Evolutionary conservation across 2,797 vertebrate species (phyloP), one percentile per base, ranked within the genome.

Genomic region (Linurgus olivaceus): DNA sequence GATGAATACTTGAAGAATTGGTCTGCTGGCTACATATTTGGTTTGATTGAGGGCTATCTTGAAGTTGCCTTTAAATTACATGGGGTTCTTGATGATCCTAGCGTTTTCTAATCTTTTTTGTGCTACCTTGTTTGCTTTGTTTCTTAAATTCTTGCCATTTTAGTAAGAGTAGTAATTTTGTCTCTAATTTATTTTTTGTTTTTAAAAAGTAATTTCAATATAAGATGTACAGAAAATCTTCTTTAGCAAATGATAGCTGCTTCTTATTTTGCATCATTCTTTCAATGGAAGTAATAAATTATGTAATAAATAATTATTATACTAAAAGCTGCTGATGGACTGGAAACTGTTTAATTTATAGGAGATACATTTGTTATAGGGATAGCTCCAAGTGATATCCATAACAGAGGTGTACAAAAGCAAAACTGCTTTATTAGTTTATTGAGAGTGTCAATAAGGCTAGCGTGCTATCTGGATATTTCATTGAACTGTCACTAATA

Each of bases 1-100:
- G 94, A 95, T 94, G 93, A 90, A 93, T 92, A 90, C 92, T 79
- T 94, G 84, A 82, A 79, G 86, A 96, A 96, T 62, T 93, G 93
- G 66, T 89, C 92, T 94, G 86, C 93, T 95, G 92, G 67, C 81
- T 90, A 74, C 72, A 61, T 91, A 74, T 89, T 95, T 95, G 86
- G 87, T 77, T 96, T 95, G 88, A 94, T 94, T 88, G 88, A 87
- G 88, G 95, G 89, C 94, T 95, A 61, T 95, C 65, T 85, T 90
- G 51, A 96, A 90, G 92, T 78, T 93, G 68, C 75, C 93, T 95
- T 88, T 96, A 94, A 94, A 90, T 93, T 94, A 95, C 63, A 71
- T 91, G 81, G 87, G 57, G 73, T 79, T 92, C 74, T 88, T 95
- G 90, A 95, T 91, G 94, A 95, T 91, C 68, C 67, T 91, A 77